phyloP scores from a whole-genome alignment of 2,888 invertebrate species.

The Adineta ricciae region DNA sequence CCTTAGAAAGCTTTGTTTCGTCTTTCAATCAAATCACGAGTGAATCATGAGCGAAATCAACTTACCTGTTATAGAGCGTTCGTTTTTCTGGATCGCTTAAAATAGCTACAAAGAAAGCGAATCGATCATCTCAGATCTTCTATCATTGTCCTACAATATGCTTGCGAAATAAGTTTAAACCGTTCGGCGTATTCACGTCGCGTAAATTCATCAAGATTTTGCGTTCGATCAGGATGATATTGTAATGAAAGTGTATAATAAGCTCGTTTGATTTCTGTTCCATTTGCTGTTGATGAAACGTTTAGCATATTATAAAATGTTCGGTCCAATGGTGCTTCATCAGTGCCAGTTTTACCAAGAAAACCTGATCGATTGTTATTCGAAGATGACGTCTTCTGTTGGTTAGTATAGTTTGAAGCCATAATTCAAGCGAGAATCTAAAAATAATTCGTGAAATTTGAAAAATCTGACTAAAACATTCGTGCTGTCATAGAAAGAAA shows the following conservation, averaged over 20 bases:
- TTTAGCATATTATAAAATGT: background rate
- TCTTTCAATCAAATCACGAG: too few species aligned
- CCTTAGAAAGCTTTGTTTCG: too few species aligned
- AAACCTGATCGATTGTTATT: background rate
- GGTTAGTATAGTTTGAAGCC: too few species aligned
- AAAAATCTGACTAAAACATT: constrained; percentile 7
- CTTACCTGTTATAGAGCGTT: background rate
- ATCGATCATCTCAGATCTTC: too few species aligned
- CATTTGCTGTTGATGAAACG: background rate
- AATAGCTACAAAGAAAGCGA: background rate
- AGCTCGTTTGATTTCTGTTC: background rate
- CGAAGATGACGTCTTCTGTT: too few species aligned
- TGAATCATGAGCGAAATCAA: too few species aligned
- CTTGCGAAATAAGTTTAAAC: constrained; percentile 5
- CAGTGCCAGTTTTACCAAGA: constrained; percentile 18
- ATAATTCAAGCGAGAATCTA: background rate
- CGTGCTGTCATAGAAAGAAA: background rate
- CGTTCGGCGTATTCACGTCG: background rate
- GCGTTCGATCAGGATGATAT: constrained; percentile 21
- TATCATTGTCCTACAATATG: background rate
- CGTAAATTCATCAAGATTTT: background rate
- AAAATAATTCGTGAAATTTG: background rate
- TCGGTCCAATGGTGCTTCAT: background rate
- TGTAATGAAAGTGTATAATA: constrained; percentile 14
- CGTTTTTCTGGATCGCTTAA: constrained; percentile 10